phyloP scores from a whole-genome alignment of 2,113 vertebrate genomes.

The Tragelaphus scriptus region DNA sequence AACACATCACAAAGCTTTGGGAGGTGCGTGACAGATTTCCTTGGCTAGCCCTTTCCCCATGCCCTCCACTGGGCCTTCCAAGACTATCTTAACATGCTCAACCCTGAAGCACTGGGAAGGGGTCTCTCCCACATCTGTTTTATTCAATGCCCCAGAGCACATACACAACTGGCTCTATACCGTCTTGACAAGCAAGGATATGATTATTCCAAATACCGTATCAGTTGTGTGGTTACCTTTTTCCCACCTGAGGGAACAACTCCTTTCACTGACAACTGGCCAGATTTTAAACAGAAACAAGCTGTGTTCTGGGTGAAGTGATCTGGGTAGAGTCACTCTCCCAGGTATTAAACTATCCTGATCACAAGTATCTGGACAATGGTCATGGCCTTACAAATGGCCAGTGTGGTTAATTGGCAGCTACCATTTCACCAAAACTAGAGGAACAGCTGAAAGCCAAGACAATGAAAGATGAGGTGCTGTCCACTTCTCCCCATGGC shows the following conservation, averaged over 20 bases:
- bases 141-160: background rate
- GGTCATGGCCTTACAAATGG: background rate
- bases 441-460: background rate
- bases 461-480: background rate
- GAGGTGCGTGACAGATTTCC: background rate
- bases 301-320: background rate
- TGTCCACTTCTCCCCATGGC: background rate
- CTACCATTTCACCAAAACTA: background rate
- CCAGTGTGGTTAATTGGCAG: background rate
- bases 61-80: background rate
- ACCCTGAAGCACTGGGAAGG: background rate
- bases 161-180: background rate
- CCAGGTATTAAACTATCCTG: background rate
- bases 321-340: background rate
- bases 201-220: background rate
- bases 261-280: background rate
- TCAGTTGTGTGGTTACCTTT: background rate
- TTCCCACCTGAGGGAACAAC: background rate
- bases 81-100: background rate
- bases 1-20: background rate
- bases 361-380: conserved; percentile 13
- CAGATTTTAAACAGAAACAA: background rate
- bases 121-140: background rate
- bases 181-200: background rate
- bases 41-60: background rate